A percentile compares a stretch with the other conserved stretches of the same genome.
phyloP scores from a whole-genome alignment of 2,888 invertebrate species.

The Anagyrus pseudococci region DNA sequence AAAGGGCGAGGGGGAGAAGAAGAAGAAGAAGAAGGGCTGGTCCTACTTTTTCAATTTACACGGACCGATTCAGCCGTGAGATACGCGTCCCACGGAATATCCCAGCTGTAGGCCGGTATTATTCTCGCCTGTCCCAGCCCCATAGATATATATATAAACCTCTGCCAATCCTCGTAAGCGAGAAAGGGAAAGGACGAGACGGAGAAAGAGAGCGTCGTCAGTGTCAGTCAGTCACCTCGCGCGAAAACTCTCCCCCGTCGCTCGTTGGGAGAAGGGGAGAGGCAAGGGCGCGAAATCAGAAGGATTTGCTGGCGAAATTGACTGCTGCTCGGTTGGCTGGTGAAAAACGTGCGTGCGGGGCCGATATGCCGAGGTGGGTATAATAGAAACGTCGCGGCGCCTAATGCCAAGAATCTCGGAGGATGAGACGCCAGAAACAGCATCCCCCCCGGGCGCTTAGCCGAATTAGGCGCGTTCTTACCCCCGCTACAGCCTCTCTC shows the following conservation, averaged over 20 bases:
- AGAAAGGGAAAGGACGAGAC: too few species aligned
- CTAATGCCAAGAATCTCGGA: too few species aligned
- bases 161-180: too few species aligned
- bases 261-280: background rate
- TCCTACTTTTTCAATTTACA: conserved; percentile 24
- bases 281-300: conserved; percentile 7
- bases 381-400: conserved; percentile 36
- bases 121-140: too few species aligned
- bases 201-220: conserved; percentile 8
- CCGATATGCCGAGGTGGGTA: too few species aligned
- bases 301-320: conserved; percentile 13
- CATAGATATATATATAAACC: too few species aligned
- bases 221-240: conserved; percentile 18
- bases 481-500: background rate
- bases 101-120: too few species aligned
- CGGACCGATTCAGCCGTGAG: conserved; percentile 4
- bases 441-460: too few species aligned
- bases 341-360: conserved; percentile 16
- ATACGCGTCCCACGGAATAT: background rate
- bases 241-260: background rate
- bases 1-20: too few species aligned
- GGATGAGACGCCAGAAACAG: conserved; percentile 39
- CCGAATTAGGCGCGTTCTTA: too few species aligned
- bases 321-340: conserved; percentile 21
- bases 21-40: too few species aligned